These are phyloP conservation scores for Stegostoma tigrinum DNA, from an alignment of 2,113 vertebrate species.

Conservation along the genomic window DNA sequence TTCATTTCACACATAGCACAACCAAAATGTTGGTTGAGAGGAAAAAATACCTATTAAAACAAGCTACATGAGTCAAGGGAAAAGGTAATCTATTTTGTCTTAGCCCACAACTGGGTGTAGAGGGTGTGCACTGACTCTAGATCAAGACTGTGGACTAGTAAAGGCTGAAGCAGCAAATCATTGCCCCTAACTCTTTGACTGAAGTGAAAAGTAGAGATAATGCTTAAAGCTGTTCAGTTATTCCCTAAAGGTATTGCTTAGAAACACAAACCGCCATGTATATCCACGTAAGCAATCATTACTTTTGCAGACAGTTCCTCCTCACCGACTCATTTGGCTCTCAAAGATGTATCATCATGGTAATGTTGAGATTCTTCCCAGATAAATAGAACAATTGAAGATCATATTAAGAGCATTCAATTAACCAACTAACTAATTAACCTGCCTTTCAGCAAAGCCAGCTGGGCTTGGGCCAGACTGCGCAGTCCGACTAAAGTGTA, in stretches of 20 bases:
- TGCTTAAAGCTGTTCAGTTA: not conserved
- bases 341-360: not conserved
- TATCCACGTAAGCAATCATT: not conserved
- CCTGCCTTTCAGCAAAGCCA: too few species aligned
- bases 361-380: not conserved
- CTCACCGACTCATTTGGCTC: not conserved
- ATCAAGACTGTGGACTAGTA: not conserved
- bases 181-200: not conserved
- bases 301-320: not conserved
- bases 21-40: not conserved
- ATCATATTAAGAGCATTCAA: conserved; percentile 7
- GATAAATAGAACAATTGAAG: not conserved
- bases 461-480: too few species aligned
- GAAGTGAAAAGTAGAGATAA: not conserved
- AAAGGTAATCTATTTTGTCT: not conserved
- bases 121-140: not conserved
- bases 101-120: not conserved
- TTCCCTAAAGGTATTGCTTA: not conserved
- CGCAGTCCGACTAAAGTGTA: too few species aligned
- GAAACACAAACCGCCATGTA: not conserved
- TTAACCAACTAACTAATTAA: too few species aligned
- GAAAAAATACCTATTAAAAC: not conserved
- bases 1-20: not conserved
- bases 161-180: not conserved
- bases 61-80: not conserved